Conservation (phyloP, 2,888 invertebrate species). For the Thelaira solivaga region DNA sequence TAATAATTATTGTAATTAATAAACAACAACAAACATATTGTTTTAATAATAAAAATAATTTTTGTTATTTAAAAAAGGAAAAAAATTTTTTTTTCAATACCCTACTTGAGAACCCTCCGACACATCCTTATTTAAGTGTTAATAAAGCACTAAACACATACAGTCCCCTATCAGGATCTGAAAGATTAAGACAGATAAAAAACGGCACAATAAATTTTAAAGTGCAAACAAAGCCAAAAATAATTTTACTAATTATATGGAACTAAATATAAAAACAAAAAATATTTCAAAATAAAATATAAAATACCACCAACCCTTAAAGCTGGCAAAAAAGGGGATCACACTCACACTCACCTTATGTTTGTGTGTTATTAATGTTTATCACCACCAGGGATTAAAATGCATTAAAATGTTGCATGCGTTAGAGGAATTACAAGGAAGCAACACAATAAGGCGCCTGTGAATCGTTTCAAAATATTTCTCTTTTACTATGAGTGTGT, state of each 20-base stretch:
- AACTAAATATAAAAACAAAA: conserved; percentile 31
- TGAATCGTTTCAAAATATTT: conserved; percentile 28
- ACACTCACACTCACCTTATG: conserved; percentile 10
- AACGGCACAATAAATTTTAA: not conserved
- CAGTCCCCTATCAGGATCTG: conserved; percentile 5
- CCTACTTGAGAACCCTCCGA: not conserved
- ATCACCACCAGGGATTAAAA: conserved; percentile 33
- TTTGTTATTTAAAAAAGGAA: not conserved
- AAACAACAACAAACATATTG: too few relatives aligned
- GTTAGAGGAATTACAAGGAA: not conserved
- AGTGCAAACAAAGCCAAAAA: conserved; percentile 24
- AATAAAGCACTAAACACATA: conserved; percentile 47
- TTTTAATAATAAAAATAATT: too few relatives aligned
- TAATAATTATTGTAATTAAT: too few relatives aligned
- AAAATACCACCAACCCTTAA: conserved; percentile 48
- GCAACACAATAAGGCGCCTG: conserved; percentile 4
- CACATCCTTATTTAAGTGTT: conserved; percentile 34
- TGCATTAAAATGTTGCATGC: conserved; percentile 50
- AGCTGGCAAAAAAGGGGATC: conserved; percentile 1
- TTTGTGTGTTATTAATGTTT: conserved; percentile 1
- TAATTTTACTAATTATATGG: conserved; percentile 34
- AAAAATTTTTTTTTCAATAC: too few relatives aligned
- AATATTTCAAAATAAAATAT: conserved; percentile 10
- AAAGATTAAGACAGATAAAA: not conserved
- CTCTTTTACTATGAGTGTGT: conserved; percentile 14